Conservation (phyloP, 2,113 vertebrate species). For the Barnardius zonarius region DNA sequence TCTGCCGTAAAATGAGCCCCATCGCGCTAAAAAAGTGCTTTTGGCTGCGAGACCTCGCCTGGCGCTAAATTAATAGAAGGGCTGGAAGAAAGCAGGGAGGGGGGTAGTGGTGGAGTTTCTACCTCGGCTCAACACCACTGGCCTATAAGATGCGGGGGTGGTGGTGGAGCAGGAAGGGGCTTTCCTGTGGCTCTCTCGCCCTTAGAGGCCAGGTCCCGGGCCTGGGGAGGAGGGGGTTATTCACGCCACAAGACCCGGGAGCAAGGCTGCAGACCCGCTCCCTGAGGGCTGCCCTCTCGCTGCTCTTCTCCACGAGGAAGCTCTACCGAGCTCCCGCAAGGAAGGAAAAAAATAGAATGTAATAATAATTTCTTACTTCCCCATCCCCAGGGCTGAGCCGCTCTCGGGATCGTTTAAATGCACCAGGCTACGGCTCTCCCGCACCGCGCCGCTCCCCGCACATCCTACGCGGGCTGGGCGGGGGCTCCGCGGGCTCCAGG, state of each 20-base stretch:
- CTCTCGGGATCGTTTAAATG: not conserved
- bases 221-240: not conserved
- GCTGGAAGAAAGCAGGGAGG: not conserved
- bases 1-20: not conserved
- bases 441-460: not conserved
- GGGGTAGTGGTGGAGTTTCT: not conserved
- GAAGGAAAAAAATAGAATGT: fast-evolving
- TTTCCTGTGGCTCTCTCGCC: not conserved
- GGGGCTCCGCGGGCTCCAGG: not conserved
- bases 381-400: not conserved
- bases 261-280: not conserved
- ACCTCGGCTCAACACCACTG: not conserved
- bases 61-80: not conserved
- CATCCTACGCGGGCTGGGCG: not conserved
- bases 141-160: not conserved
- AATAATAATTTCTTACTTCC: not conserved
- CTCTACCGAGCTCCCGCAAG: not conserved
- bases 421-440: not conserved
- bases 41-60: not conserved
- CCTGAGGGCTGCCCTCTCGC: not conserved
- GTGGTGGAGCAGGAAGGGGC: not conserved
- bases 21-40: not conserved
- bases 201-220: not conserved
- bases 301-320: not conserved
- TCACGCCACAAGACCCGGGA: not conserved